Evolutionary conservation across 2,888 invertebrate species (phyloP).

Genomic region (Epsilonema sp.): DNA sequence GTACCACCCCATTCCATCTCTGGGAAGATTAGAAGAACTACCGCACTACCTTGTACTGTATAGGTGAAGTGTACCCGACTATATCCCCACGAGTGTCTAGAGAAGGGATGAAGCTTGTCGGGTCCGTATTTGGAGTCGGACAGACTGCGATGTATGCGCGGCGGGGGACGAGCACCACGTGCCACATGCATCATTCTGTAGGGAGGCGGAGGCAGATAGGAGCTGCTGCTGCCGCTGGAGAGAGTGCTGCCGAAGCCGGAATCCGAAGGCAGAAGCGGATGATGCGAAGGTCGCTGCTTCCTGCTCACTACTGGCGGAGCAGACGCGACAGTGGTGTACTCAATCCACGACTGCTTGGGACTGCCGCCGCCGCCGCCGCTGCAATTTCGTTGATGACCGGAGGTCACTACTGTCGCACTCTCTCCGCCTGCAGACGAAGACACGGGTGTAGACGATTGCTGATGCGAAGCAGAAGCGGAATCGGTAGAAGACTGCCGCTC

Average conservation of each 20-base stretch:
- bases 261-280: constrained; percentile 13
- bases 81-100: background rate
- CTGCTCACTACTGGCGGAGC: no score
- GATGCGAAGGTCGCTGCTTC: no score
- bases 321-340: background rate
- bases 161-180: no score
- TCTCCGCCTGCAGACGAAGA: no score
- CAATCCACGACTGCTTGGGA: constrained; percentile 11
- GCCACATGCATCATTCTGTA: no score
- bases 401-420: background rate
- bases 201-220: constrained; percentile 24
- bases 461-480: no score
- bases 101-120: background rate
- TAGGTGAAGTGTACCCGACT: background rate
- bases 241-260: constrained; percentile 23
- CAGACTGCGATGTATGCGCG: constrained; percentile 3
- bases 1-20: no score
- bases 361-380: constrained; percentile 20
- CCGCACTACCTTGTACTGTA: no score
- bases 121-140: constrained; percentile 7
- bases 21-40: no score
- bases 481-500: no score
- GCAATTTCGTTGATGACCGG: constrained; percentile 13
- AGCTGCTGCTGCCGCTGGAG: constrained; percentile 17
- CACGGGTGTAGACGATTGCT: background rate